Evolutionary conservation across 1,140 invertebrate genomes (phyloP), one percentile per base, ranked within the genome.

Genomic region (Pogonomyrmex barbatus): DNA sequence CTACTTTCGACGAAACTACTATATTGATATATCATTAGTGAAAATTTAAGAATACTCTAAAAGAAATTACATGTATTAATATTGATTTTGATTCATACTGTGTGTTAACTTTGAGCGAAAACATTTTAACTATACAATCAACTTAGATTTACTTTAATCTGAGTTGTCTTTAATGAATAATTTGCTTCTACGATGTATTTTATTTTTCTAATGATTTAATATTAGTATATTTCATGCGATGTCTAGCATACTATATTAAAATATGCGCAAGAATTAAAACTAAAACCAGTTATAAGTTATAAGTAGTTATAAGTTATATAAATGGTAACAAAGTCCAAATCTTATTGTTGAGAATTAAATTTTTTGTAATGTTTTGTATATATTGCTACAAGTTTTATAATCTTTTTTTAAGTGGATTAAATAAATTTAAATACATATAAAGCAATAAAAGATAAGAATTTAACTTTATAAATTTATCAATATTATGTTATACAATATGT

Each of bases 381-480:
- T 17, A 42, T 10, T 10, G 1, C 14, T 76, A 12, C 4, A 45
- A 76, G 3, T 42, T 71, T 54, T 17, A 17, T 4, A 52, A 52
- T 52, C 10, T 24, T 65, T 63, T 70, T 9, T 17, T 33, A 47
- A 50, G 50, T 70, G 5, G 6, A 36, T 52, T 36, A 24, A 24
- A 24, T 24, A 24, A 24, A 33, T 71, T 52, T 45, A 67, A 5
- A 71, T n/a, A 33, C 24, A 24, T 17, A 76, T 5, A 5, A 30
- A 45, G 17, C 1, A 30, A 9, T 24, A 47, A 24, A 24, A 85
- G 1, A 33, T 17, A 56, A 24, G 42, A 70, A 70, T 45, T 68
- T 68, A 81, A 2, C 68, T 81, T 5, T 42, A 42, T 81, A 52
- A 24, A n/a, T 12, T 47, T 33, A 60, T 60, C 62, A 30, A 47